Evolutionary conservation across 2,888 invertebrate genomes (phyloP).

Genomic region (Caenorhabditis parvicauda): DNA sequence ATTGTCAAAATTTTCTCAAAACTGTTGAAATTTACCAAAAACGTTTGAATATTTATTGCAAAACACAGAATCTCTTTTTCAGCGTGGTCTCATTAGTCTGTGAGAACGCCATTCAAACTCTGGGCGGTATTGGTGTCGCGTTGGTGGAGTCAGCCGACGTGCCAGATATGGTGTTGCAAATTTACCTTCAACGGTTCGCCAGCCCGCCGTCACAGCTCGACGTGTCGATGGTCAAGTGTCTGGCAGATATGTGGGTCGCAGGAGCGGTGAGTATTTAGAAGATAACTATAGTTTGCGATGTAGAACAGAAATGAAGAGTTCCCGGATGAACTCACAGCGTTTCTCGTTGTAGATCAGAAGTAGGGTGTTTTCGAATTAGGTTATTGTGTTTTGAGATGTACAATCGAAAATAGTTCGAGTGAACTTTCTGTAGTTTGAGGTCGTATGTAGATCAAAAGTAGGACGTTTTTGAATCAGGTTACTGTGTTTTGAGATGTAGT

Average conservation of each 20-base stretch:
- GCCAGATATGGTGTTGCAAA: conserved; percentile 57
- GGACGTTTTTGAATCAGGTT: too few relatives aligned
- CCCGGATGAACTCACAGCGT: too few relatives aligned
- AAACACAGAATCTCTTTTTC: conserved; percentile 46
- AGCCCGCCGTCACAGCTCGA: conserved; percentile 88
- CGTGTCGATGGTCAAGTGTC: conserved; percentile 89
- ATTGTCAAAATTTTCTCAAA: background rate
- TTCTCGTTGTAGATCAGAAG: too few relatives aligned
- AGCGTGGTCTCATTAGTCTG: conserved; percentile 89
- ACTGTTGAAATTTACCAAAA: background rate
- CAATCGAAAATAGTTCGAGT: too few relatives aligned
- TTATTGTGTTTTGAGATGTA: too few relatives aligned
- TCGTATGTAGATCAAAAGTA: too few relatives aligned
- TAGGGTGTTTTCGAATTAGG: background rate
- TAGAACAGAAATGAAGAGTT: too few relatives aligned
- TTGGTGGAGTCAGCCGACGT: conserved; percentile 42
- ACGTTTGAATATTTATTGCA: background rate
- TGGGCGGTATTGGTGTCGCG: conserved; percentile 86
- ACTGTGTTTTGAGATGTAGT: too few relatives aligned
- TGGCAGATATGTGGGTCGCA: conserved; percentile 96
- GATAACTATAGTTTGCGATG: background rate
- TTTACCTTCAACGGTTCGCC: conserved; percentile 71
- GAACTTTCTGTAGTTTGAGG: too few relatives aligned
- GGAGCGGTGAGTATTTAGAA: conserved; percentile 55
- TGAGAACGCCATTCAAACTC: conserved; percentile 91